phyloP scores from a whole-genome alignment of 1,140 invertebrate genomes.

The Drosophila kanapiae region DNA sequence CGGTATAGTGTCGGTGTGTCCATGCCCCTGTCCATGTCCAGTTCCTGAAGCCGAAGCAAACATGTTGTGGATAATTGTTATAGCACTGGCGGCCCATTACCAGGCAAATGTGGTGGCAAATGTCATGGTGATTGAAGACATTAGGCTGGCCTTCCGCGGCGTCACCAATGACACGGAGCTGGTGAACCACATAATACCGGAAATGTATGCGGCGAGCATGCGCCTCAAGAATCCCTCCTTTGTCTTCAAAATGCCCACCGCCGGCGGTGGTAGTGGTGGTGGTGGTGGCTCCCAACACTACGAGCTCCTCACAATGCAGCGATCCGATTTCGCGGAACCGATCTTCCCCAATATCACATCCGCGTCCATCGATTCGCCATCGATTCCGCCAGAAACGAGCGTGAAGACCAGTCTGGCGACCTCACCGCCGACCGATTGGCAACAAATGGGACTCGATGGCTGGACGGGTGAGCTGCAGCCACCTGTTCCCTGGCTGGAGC shows the following conservation, averaged over 20 bases:
- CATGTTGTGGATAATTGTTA: conserved; percentile 33
- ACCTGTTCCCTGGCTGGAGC: conserved; percentile 39
- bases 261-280: conserved; percentile 2
- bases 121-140: conserved; percentile 65
- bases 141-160: conserved; percentile 70
- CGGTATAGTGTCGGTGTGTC: conserved; percentile 5
- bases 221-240: conserved; percentile 65
- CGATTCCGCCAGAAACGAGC: conserved; percentile 24
- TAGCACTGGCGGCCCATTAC: conserved; percentile 7
- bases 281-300: conserved; percentile 15
- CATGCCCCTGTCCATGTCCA: conserved; percentile 15
- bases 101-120: conserved; percentile 28
- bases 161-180: conserved; percentile 73
- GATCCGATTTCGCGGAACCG: conserved; percentile 71
- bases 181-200: conserved; percentile 67
- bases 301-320: conserved; percentile 61
- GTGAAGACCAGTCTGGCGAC: conserved; percentile 40
- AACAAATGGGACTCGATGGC: conserved; percentile 70
- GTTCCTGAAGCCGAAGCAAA: conserved; percentile 42
- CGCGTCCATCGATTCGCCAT: conserved; percentile 1
- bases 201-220: conserved; percentile 75
- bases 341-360: conserved; percentile 75
- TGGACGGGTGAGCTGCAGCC: conserved; percentile 71
- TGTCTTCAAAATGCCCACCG: conserved; percentile 71
- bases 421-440: conserved; percentile 35